Evolutionary conservation across 2,113 vertebrate species (phyloP), one percentile per base, ranked within the genome.

Genomic region (Dolichallabes microphthalmus): DNA sequence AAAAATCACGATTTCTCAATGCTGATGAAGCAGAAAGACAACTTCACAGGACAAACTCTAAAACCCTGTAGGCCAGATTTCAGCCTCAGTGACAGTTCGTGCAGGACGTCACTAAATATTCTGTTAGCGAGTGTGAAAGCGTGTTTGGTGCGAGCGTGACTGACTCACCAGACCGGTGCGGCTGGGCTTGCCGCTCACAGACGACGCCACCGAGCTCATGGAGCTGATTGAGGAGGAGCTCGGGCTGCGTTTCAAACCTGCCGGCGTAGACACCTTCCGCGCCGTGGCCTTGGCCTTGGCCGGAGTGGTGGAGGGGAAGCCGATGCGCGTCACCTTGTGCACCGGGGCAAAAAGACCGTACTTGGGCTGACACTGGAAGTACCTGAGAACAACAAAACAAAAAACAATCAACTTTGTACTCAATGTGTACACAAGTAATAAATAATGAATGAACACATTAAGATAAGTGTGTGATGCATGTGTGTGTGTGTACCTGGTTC

Each of bases 311-410:
- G 98, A 99, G 0, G 98, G 98, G 91, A 99, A 99, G 64, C 98
- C 98, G 3, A 99, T 99, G 83, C 96, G 97, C 5, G 97, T 98
- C 66, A 99, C 98, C 93, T 99, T 99, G 92, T 99, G 98, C 64
- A 97, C 97, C 0, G 98, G 98, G 75, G 98, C 98, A 87, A 99
- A 99, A n/a, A 99, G 92, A 61, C 98, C 98, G 1, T 99, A 99
- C 89, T 96, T 98, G 87, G 97, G 94, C 86, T 99, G 98, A 88
- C 98, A 99, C 89, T 98, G 98, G 92, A 99, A 99, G 92, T 99
- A 99, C 91, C 98, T 99, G 82, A 60, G 75, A 75, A 45, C 22
- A 14, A 68, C 4, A 25, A 77, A 2, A 25, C 0, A 71, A 5
- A 25, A 0, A 71, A 27, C 58, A 9, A 39, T 30, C 1, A 39